These are phyloP conservation scores for Drosophila nr. perissopoda DNA, from an alignment of 2,888 invertebrate species.

Conservation along the genomic window DNA sequence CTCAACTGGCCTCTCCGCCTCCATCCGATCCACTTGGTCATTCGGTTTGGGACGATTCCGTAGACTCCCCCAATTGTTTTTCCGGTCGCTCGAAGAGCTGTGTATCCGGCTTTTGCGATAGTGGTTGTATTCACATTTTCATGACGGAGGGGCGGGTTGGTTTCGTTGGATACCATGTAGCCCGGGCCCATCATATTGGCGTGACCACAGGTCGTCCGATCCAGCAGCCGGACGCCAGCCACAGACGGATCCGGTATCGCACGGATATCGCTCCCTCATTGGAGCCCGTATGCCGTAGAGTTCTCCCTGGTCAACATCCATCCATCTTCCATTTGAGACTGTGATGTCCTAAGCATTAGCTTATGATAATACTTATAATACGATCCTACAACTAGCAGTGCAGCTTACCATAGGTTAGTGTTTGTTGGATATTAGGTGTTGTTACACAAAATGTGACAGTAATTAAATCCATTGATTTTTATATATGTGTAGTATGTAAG, in stretches of 20 bases:
- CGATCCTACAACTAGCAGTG: slow-evolving; percentile 19
- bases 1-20: slow-evolving; percentile 1
- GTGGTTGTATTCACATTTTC: background rate
- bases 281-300: background rate
- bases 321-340: background rate
- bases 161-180: background rate
- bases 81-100: background rate
- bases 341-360: slow-evolving; percentile 6
- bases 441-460: slow-evolving; percentile 8
- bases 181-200: background rate
- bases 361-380: slow-evolving; percentile 19
- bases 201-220: background rate
- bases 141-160: background rate
- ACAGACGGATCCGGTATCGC: background rate
- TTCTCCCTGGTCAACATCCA: background rate
- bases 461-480: slow-evolving; percentile 5
- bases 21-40: background rate
- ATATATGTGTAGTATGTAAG: slow-evolving; percentile 7
- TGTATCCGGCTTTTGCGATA: background rate
- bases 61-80: background rate
- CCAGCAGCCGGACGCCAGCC: background rate
- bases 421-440: slow-evolving; percentile 1
- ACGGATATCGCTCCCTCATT: too few relatives aligned
- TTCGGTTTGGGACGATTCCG: background rate
- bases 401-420: slow-evolving; percentile 12